phyloP scores from a whole-genome alignment of 2,888 invertebrate species.

The Pyrrhia umbra region DNA sequence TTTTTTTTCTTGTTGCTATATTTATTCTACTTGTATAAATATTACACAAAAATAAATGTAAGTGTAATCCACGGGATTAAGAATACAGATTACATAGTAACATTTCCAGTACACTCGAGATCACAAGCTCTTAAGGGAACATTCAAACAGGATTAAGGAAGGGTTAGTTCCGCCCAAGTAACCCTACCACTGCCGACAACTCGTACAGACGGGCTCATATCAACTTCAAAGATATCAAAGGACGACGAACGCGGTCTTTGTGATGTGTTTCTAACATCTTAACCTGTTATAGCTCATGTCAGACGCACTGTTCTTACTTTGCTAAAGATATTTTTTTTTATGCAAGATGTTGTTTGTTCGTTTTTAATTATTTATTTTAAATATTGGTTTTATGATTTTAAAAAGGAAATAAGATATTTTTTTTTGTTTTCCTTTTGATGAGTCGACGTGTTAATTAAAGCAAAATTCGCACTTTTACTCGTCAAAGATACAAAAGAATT shows the following conservation, averaged over 20 bases:
- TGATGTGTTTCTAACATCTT: slow-evolving; percentile 51
- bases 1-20: too few species aligned
- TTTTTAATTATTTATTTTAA: too few species aligned
- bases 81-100: slow-evolving; percentile 18
- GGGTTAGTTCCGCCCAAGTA: slow-evolving; percentile 42
- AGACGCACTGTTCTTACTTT: slow-evolving; percentile 30
- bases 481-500: too few species aligned
- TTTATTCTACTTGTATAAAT: not conserved
- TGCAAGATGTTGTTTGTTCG: not conserved
- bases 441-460: too few species aligned
- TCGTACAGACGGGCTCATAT: slow-evolving; percentile 45
- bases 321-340: slow-evolving; percentile 22
- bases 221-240: slow-evolving; percentile 51
- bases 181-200: slow-evolving; percentile 22
- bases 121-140: slow-evolving; percentile 30
- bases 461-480: too few species aligned
- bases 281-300: slow-evolving; percentile 35
- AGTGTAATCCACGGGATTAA: slow-evolving; percentile 28
- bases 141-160: slow-evolving; percentile 45
- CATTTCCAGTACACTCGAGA: slow-evolving; percentile 25
- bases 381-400: too few species aligned
- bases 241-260: slow-evolving; percentile 37
- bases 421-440: too few species aligned
- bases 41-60: not conserved
- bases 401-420: too few species aligned